A percentile compares a stretch with the other conserved stretches of the same genome.
Conservation (phyloP, 2,888 invertebrate genomes). For the Salpingus planirostris region DNA sequence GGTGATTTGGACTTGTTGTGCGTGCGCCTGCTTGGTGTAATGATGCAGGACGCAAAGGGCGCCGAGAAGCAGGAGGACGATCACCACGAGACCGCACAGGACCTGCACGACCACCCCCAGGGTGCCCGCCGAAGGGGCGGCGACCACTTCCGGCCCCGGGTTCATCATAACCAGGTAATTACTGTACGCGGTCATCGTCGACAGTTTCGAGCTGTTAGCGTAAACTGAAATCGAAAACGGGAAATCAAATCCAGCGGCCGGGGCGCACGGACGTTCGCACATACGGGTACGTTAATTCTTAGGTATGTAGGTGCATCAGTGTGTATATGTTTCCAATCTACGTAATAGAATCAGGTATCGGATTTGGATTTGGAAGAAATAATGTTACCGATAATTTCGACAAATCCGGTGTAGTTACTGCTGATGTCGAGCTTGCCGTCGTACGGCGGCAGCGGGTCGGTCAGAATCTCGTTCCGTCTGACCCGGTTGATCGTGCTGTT, state of each 20-base stretch:
- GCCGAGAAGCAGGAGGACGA: conserved; percentile 52
- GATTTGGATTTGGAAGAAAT: conserved; percentile 2
- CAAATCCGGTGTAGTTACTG: conserved; percentile 77
- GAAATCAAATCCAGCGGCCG: too few relatives aligned
- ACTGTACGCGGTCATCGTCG: conserved; percentile 56
- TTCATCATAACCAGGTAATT: conserved; percentile 65
- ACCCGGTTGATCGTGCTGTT: conserved; percentile 26
- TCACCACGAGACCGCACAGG: conserved; percentile 52
- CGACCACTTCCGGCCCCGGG: conserved; percentile 52
- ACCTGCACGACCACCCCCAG: conserved; percentile 62
- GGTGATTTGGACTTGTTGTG: conserved; percentile 59
- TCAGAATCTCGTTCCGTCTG: conserved; percentile 29
- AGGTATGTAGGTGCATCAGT: too few relatives aligned
- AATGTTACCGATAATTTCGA: conserved; percentile 73
- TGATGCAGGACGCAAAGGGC: conserved; percentile 57
- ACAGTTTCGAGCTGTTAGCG: conserved; percentile 6
- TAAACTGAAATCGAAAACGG: conserved; percentile 7
- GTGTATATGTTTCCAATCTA: too few relatives aligned
- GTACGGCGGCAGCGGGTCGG: conserved; percentile 43
- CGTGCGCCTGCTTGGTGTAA: conserved; percentile 56
- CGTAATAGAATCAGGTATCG: neutral
- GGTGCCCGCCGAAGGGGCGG: conserved; percentile 39
- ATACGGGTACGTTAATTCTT: too few relatives aligned
- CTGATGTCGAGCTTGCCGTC: conserved; percentile 69
- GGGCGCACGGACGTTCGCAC: too few relatives aligned